Base-by-base conservation (phyloP, 1,140 invertebrate species). In the Copidosoma floridanum region DNA sequence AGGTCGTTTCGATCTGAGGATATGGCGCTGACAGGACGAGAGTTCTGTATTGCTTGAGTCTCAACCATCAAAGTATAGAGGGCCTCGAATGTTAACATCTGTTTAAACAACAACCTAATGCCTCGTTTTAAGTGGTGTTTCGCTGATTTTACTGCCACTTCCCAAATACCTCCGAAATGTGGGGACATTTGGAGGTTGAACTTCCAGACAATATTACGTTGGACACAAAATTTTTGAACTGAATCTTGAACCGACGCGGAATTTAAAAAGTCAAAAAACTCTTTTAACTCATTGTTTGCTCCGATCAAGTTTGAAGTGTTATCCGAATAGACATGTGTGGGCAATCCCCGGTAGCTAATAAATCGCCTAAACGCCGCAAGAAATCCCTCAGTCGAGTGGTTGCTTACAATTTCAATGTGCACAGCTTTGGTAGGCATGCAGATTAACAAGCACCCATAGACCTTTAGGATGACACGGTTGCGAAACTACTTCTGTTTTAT, bases 241-340 rank as follows among this genome's bases (percentile, higher is more conserved):
- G 47, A 24, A n/a, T 58, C 11, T 46, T 58, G 52, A 29, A 60
- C 37, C 1, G 18, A 11, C 16, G 18, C 21, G 12, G 41, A 57
- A 37, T 65, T 57, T 2, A 65, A 35, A 1, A 58, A 5, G 18
- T 23, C 18, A 20, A 57, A 58, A n/a, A 64, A 8, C 38, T 67
- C 59, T 3, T 35, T 44, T 51, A 55, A 44, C 16, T 55, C 32
- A 23, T 54, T 54, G 4, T 54, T 41, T 14, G 52, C 52, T 14
- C 52, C 52, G 1, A 40, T 11, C 5, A 54, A 54, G 41, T 54
- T 40, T 21, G 37, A 41, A 40, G 16, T 38, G 16, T 54, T 54
- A 41, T 54, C 52, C 0, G 52, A 54, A 18, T 23, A 54, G 4
- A 54, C 20, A 11, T 24, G 5, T 11, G n/a, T 27, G 5, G 52